Base-by-base conservation (phyloP, 2,888 invertebrate species). In the Drosophila longiperda region DNA sequence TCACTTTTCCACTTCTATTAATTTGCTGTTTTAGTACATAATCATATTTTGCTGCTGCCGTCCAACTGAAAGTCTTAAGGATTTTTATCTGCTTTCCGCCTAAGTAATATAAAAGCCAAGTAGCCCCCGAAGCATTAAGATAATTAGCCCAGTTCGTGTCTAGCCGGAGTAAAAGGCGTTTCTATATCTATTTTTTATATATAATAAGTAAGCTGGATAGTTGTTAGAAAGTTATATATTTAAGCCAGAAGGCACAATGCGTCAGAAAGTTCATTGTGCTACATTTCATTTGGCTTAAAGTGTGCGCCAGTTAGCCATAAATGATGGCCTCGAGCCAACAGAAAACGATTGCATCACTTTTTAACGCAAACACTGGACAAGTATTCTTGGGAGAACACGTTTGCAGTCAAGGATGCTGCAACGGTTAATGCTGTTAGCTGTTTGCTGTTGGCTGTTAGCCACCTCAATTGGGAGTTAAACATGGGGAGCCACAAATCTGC, bases 261-360 rank as follows among this genome's bases (percentile, higher is more conserved):
- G 23, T 12, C 23, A 57, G 33, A 32, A 57, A 52, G 77, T 83
- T 83, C 87, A 79, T 79, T 86, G 86, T 74, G 74, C 86, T 73
- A 86, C 87, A 88, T 83, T 88, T 82, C 82, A 88, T 86, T 82
- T 82, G 82, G 75, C 82, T 83, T 81, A 86, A 71, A 86, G 89
- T 82, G 68, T 72, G 54, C 58, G 64, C 69, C 66, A 53, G 72
- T 53, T 65, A 40, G 52, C 67, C 66, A 59, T 66, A 82, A 82
- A 89, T 83, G 76, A 77, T 74, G 80, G 80, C 89, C 87, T 63
- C 73, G 74, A 82, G 87, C 87, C 50, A 84, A 73, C 70, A 71
- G 58, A 78, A 23, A 78, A 20, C 70, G 81, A 82, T 78, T 79
- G 79, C 85, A 79, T 80, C 79, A 73, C 42, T 75, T 79, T 57